Evolutionary conservation across 2,888 invertebrate genomes (phyloP).

Genomic region (Rhyacophila evoluta): DNA sequence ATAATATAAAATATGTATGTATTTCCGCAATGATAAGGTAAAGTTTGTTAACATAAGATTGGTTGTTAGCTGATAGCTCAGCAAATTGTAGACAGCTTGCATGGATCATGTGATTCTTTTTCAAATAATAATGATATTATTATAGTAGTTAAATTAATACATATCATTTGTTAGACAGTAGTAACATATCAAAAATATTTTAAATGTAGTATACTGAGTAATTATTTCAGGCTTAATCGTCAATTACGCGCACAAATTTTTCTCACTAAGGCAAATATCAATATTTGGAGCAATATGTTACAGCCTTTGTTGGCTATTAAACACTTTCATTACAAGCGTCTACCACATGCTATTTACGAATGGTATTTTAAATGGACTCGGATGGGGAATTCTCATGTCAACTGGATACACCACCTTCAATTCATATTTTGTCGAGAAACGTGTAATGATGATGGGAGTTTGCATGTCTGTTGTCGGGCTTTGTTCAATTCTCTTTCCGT

Average conservation of each 20-base stretch:
- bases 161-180: too few relatives aligned
- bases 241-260: conserved; percentile 72
- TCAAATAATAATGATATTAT: too few relatives aligned
- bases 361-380: conserved; percentile 74
- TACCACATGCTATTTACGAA: conserved; percentile 75
- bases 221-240: conserved; percentile 47
- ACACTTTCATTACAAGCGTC: conserved; percentile 74
- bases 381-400: conserved; percentile 79
- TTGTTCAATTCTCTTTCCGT: conserved; percentile 73
- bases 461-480: conserved; percentile 73
- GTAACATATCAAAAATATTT: too few relatives aligned
- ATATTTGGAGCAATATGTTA: conserved; percentile 76
- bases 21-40: too few relatives aligned
- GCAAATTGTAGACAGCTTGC: too few relatives aligned
- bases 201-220: too few relatives aligned
- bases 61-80: too few relatives aligned
- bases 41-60: too few relatives aligned
- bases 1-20: too few relatives aligned
- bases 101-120: too few relatives aligned
- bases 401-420: conserved; percentile 76
- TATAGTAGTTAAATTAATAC: too few relatives aligned
- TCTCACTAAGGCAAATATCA: conserved; percentile 76
- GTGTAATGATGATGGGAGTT: conserved; percentile 73
- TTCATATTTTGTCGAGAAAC: conserved; percentile 70
- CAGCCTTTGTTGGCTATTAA: conserved; percentile 73